These are phyloP conservation scores for Podocnemis expansa DNA, from an alignment of 2,113 vertebrate species.

Conservation along the genomic window DNA sequence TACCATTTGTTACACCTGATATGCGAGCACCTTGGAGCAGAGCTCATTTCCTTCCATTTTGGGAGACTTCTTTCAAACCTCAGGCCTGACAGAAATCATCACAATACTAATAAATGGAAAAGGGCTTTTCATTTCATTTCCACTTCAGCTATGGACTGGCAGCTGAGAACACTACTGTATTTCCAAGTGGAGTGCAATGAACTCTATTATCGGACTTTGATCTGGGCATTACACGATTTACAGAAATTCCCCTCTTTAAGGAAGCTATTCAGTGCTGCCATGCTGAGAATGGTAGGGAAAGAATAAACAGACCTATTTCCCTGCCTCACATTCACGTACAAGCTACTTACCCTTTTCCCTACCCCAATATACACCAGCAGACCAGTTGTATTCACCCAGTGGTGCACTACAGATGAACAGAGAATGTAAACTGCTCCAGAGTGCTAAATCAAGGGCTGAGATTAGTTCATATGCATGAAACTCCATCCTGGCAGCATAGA, in stretches of 20 bases:
- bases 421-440: constrained; percentile 27
- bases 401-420: constrained; percentile 15
- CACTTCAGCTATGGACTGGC: background rate
- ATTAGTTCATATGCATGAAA: constrained; percentile 1
- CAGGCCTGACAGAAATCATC: constrained; percentile 51
- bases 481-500: constrained; percentile 5
- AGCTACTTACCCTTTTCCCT: constrained; percentile 35
- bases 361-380: background rate
- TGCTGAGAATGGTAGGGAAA: background rate
- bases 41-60: constrained; percentile 57
- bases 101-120: background rate
- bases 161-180: background rate
- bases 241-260: background rate
- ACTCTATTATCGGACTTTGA: background rate
- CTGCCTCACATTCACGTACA: background rate
- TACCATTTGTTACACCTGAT: background rate
- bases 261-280: rapidly evolving
- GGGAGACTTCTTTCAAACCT: constrained; percentile 53
- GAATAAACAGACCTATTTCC: background rate
- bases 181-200: background rate
- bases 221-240: background rate
- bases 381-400: background rate
- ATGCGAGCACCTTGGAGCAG: background rate
- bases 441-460: background rate
- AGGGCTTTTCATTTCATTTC: background rate